These are phyloP conservation scores for Suricata suricatta DNA, from an alignment of 2,113 vertebrate species.

Conservation along the genomic window DNA sequence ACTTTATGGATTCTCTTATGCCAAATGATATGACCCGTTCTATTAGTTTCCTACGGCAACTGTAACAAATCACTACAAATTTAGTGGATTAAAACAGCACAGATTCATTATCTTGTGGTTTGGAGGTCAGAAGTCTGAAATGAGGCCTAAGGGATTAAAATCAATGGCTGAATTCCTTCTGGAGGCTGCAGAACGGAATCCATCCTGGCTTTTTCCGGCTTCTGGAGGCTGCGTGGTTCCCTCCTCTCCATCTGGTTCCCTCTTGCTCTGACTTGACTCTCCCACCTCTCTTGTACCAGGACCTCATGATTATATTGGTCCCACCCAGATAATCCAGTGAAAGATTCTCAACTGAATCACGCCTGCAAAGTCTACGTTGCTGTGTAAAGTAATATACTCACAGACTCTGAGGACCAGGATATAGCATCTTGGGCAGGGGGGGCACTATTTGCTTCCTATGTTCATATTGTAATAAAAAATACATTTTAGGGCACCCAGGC, in stretches of 20 bases:
- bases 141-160: not conserved
- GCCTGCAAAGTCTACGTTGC: not conserved
- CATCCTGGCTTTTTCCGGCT: not conserved
- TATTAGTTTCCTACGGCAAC: not conserved
- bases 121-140: not conserved
- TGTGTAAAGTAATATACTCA: not conserved
- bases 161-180: not conserved
- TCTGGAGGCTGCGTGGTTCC: not conserved
- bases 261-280: not conserved
- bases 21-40: not conserved
- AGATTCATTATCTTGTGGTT: not conserved
- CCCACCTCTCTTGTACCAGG: not conserved
- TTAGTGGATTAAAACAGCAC: not conserved
- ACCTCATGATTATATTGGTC: not conserved
- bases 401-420: not conserved
- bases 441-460: not conserved
- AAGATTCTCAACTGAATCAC: not conserved
- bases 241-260: no score
- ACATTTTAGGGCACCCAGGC: not conserved
- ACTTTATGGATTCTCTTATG: not conserved
- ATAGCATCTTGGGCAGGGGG: rapidly evolving
- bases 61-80: not conserved
- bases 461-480: not conserved
- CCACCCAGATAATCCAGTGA: not conserved
- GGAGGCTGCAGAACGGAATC: not conserved